These are phyloP conservation scores for Eurystomus glaucurus DNA, from an alignment of 2,797 vertebrate genomes.

Conservation along the genomic window DNA sequence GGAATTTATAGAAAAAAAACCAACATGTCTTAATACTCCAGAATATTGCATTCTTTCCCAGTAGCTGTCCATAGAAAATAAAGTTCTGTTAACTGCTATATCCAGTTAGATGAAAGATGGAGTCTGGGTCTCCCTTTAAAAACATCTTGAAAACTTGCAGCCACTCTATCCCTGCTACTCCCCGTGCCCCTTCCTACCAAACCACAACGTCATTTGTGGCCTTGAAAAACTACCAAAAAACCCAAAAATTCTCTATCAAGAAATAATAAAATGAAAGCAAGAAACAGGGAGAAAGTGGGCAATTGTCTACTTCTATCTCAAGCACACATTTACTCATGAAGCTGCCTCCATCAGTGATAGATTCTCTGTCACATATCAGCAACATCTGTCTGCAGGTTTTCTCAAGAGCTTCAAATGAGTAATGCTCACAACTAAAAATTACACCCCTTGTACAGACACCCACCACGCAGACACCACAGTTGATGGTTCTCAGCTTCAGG, in stretches of 20 bases:
- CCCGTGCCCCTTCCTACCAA: not conserved
- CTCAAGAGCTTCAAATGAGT: not conserved
- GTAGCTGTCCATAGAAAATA: not conserved
- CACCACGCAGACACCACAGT: not conserved
- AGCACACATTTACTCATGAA: not conserved
- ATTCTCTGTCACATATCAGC: not conserved
- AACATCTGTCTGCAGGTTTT: not conserved
- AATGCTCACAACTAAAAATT: not conserved
- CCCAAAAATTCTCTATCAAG: not conserved
- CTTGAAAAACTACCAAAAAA: not conserved
- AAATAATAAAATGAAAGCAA: not conserved
- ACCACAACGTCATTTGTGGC: not conserved
- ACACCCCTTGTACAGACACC: not conserved
- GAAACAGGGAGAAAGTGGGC: not conserved
- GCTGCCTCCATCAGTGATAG: not conserved
- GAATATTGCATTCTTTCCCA: not conserved
- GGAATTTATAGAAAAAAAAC: not conserved
- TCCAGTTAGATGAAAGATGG: not conserved
- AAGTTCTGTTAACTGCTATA: not conserved
- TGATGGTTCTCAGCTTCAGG: accelerated
- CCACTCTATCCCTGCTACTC: not conserved
- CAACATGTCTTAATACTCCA: not conserved
- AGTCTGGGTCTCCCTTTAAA: not conserved
- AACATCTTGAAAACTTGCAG: not conserved
- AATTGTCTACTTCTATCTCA: not conserved